Percentiles rank a stretch among this genome's conserved stretches.
These are phyloP conservation scores for Silvanus unidentatus DNA, from an alignment of 2,888 invertebrate genomes.

Conservation along the genomic window DNA sequence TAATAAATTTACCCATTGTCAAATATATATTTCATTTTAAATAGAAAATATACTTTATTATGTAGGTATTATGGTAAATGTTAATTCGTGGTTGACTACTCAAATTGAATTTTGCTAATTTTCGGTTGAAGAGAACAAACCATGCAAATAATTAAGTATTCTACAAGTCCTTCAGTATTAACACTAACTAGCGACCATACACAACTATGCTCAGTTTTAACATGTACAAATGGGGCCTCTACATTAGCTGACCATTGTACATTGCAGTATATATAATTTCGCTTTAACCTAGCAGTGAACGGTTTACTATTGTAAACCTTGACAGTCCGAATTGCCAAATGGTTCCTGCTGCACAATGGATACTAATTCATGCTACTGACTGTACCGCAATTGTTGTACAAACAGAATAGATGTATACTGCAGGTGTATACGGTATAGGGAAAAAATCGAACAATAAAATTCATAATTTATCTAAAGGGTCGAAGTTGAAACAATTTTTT, in stretches of 20 bases:
- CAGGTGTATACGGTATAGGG: constrained; percentile 10
- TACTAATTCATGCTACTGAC: constrained; percentile 41
- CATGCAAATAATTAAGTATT: constrained; percentile 34
- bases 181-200: constrained; percentile 17
- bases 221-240: constrained; percentile 33
- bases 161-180: constrained; percentile 26
- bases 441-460: no score
- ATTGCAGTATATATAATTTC: constrained; percentile 41
- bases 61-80: not conserved
- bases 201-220: constrained; percentile 23
- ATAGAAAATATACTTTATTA: no score
- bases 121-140: constrained; percentile 22
- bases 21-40: no score
- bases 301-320: constrained; percentile 38
- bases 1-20: no score
- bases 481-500: no score
- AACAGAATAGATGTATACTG: constrained; percentile 27
- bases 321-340: constrained; percentile 40
- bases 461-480: no score
- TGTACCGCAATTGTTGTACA: constrained; percentile 29
- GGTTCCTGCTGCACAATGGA: constrained; percentile 42
- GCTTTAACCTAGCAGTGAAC: constrained; percentile 28
- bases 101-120: constrained; percentile 17
- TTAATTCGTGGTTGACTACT: constrained; percentile 12
- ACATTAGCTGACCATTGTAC: constrained; percentile 43